These are phyloP conservation scores for Crossocerus cetratus DNA, from an alignment of 2,888 invertebrate genomes.

Conservation along the genomic window DNA sequence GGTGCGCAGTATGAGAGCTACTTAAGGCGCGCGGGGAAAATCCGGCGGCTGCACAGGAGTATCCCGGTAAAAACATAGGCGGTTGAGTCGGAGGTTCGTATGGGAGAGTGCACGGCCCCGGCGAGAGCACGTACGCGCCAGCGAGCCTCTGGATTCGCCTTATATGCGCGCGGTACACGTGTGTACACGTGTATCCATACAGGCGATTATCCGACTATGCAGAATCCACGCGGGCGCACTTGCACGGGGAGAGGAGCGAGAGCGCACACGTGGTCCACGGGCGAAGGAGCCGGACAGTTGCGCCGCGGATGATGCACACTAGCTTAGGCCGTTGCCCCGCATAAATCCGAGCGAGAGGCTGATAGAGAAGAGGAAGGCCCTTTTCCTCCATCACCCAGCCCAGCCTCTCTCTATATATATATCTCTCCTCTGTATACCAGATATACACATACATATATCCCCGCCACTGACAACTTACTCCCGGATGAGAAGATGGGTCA, in stretches of 20 bases:
- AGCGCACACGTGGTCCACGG: conserved; percentile 35
- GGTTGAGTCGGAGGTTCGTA: background rate
- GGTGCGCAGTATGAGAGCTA: conserved; percentile 31
- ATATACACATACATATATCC: background rate
- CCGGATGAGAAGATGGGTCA: conserved; percentile 43
- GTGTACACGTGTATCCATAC: conserved; percentile 19
- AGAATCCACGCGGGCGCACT: conserved; percentile 4
- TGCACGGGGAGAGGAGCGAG: background rate
- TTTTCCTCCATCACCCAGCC: background rate
- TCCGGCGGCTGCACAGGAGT: background rate
- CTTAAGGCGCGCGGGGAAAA: conserved; percentile 30
- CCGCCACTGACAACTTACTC: conserved; percentile 23
- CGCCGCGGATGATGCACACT: conserved; percentile 34
- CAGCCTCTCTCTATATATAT: background rate
- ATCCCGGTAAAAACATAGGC: conserved; percentile 4
- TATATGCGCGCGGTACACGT: conserved; percentile 11
- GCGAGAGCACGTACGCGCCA: conserved; percentile 11
- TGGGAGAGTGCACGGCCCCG: background rate
- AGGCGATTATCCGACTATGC: background rate
- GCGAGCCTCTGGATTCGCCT: conserved; percentile 7
- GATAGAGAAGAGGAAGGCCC: conserved; percentile 25
- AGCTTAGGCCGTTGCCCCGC: conserved; percentile 62
- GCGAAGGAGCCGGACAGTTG: conserved; percentile 31
- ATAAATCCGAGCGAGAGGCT: conserved; percentile 54
- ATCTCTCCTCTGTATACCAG: too few species aligned